Base-by-base conservation (phyloP, 2,888 invertebrate species). In the Campopleginae sp. region DNA sequence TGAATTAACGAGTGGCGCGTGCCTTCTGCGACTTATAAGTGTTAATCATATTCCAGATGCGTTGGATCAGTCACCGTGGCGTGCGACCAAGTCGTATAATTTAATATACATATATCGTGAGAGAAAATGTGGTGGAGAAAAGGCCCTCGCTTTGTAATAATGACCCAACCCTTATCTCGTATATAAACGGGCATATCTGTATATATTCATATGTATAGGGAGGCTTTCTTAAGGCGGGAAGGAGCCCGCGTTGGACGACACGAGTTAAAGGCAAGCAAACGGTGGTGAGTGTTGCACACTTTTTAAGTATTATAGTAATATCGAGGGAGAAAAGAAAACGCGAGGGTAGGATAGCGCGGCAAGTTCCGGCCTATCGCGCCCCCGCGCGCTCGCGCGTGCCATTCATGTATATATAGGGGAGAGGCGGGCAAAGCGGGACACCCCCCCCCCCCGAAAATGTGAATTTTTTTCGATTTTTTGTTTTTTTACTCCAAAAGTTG, bases 311-410 rank as follows among this genome's bases (percentile, higher is more conserved):
- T 38, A 42, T 76, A 65, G 74, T 48, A 7, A 19, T 31, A 38
- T 65, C 58, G 74, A 46, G 23, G 66, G 65, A 65, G 75, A 51
- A 74, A 44, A 54, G 75, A 65, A 54, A 51, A 85, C n/a, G 19
- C n/a, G 72, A 80, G 80, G 79, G 81, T 84, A 77, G 76, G 42
- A 68, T 5, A 71, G 66, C 58, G 66, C 33, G 61, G 78, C 66
- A 74, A 80, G 80, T 80, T 80, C 65, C 80, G 71, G 80, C 46
- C 75, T 79, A 63, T 79, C 65, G 76, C 86, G 85, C 85, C 86
- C 87, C 84, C 87, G 71, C 78, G 85, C 76, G 78, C 77, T 80
- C 80, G 85, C 85, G 82, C 85, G 85, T 85, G 85, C 85, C 85
- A 63, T 74, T 65, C 38, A 33, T 54, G 61, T 74, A 68, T 42